Evolutionary conservation across 2,113 vertebrate species (phyloP).

Genomic region (Zeus faber): DNA sequence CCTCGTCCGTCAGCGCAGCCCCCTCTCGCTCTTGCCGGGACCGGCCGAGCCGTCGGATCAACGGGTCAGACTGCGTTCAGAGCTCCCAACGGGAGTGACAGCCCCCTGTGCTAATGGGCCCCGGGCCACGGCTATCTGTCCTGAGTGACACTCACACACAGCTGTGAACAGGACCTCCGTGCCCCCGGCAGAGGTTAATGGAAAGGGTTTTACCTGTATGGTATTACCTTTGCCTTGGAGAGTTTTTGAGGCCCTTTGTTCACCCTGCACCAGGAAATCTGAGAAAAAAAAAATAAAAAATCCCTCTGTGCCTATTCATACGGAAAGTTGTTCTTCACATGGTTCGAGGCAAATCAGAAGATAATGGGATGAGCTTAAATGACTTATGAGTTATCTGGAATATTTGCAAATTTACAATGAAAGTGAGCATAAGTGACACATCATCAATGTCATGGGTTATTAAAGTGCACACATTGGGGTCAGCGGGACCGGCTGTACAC

Average conservation of each 20-base stretch:
- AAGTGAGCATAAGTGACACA: not conserved
- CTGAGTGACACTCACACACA: constrained; percentile 42
- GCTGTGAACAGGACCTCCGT: constrained; percentile 32
- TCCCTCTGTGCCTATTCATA: constrained; percentile 23
- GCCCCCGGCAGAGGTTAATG: constrained; percentile 54
- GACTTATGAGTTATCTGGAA: too few species aligned
- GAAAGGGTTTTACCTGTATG: constrained; percentile 50
- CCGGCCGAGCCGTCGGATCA: constrained; percentile 23
- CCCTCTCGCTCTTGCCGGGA: not conserved
- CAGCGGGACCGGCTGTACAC: too few species aligned
- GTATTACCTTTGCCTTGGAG: constrained; percentile 39
- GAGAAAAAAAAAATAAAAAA: constrained; percentile 20
- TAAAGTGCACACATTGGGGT: not conserved
- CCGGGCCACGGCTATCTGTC: constrained; percentile 31
- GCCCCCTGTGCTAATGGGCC: constrained; percentile 30
- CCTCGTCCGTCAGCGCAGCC: constrained; percentile 20
- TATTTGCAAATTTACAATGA: not conserved
- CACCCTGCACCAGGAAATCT: constrained; percentile 19
- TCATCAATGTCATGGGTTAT: not conserved
- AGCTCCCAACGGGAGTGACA: constrained; percentile 26
- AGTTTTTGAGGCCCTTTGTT: constrained; percentile 26
- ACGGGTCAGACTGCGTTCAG: constrained; percentile 5
- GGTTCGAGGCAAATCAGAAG: constrained; percentile 22
- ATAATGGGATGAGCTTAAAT: not conserved
- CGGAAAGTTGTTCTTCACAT: constrained; percentile 16